Base-by-base conservation (phyloP, 2,797 vertebrate genomes). In the Thunnus albacares region DNA sequence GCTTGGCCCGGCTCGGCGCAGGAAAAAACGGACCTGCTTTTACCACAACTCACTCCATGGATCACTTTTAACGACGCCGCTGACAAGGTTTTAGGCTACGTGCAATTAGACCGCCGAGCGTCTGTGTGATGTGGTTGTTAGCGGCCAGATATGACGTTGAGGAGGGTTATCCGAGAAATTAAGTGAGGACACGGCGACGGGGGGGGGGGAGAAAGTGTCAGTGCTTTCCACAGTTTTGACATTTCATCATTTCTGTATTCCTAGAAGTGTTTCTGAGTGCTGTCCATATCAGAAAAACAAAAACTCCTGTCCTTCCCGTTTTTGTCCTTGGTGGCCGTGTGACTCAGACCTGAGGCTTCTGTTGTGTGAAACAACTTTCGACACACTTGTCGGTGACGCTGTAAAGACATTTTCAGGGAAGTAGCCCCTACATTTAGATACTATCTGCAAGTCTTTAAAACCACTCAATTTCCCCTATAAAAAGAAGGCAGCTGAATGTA, bases 41-140 rank as follows among this genome's bases (percentile, higher is more conserved):
- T 74, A 79, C n/a, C 87, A 72, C 1, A 1, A 15, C 81, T 71
- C 89, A 86, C 88, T 73, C 80, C 86, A 84, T 89, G 84, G 62
- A 90, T 92, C 90, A 89, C 66, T 65, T 77, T 85, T 89, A 90
- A 91, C 83, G 41, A 72, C 68, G 30, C 3, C 6, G 56, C 70
- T 69, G 88, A 86, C 83, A 78, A 12, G 15, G 53, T 11, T 62
- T 65, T 18, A 67, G 30, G 30, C 30, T 33, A 3, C 28, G 28
- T 30, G 30, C 30, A 33, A 33, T 33, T 33, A 33, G 30, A 33
- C 30, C 18, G 20, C 35, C 1, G 10, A 22, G 5, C 35, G 59
- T 71, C 57, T 51, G 72, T 38, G 52, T 68, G 7, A 59, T 58
- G 71, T 43, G 49, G 76, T 26, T 45, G 65, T 59, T 68, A 10